Evolutionary conservation across 2,113 vertebrate genomes (phyloP).

Genomic region (Elaphurus davidianus): DNA sequence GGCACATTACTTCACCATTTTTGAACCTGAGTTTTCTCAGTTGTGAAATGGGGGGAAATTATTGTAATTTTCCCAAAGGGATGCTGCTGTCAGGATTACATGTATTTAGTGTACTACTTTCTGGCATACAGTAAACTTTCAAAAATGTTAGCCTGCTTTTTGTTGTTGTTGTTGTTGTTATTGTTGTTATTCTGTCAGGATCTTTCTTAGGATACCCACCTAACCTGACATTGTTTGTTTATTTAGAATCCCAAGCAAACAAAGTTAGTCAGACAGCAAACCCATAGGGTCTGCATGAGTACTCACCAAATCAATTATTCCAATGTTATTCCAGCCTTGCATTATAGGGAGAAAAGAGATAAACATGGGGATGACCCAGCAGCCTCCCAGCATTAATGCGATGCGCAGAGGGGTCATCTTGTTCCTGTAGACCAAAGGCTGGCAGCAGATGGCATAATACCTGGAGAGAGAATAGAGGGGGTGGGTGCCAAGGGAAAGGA

Average conservation of each 20-base stretch:
- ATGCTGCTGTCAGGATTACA: background rate
- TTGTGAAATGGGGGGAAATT: background rate
- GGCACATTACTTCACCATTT: background rate
- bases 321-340: slow-evolving; percentile 99
- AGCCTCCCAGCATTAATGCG: slow-evolving; percentile 95
- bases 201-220: background rate
- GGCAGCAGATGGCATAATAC: slow-evolving; percentile 99
- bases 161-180: background rate
- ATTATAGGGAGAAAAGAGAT: slow-evolving; percentile 99
- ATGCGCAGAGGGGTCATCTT: slow-evolving; percentile 98
- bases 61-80: background rate
- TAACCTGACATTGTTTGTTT: background rate
- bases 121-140: background rate
- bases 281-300: background rate
- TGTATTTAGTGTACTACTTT: background rate
- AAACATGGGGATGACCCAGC: slow-evolving; percentile 96
- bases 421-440: slow-evolving; percentile 97
- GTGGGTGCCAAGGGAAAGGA: background rate
- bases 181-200: background rate
- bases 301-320: slow-evolving; percentile 95
- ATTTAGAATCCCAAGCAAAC: background rate
- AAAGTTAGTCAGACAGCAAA: background rate
- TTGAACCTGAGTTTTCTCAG: background rate
- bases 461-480: slow-evolving; percentile 70
- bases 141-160: background rate